A percentile compares a stretch with the other conserved stretches of the same genome.
These are phyloP conservation scores for Microtus californicus DNA, from an alignment of 2,797 vertebrate species.

Conservation along the genomic window DNA sequence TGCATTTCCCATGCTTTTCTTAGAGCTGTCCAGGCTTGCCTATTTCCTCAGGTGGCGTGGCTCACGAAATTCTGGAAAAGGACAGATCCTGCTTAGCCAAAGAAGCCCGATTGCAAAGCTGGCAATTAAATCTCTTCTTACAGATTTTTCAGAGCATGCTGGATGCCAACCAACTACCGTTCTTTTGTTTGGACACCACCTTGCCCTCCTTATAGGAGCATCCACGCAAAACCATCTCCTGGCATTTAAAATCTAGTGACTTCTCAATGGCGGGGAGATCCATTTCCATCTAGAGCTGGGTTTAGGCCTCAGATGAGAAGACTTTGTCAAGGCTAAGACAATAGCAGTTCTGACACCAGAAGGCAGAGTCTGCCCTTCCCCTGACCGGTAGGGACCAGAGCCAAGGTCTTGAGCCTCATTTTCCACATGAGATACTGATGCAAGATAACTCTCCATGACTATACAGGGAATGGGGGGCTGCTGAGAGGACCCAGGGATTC, in stretches of 20 bases:
- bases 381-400: fast-evolving
- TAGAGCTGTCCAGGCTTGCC: not conserved
- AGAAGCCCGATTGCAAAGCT: not conserved
- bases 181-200: not conserved
- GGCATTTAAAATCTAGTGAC: not conserved
- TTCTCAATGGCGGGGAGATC: not conserved
- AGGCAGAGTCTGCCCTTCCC: not conserved
- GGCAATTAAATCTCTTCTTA: not conserved
- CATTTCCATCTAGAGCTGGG: not conserved
- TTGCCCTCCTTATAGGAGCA: not conserved
- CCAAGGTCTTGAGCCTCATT: not conserved
- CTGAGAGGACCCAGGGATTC: not conserved
- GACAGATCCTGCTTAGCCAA: not conserved
- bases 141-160: not conserved
- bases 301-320: not conserved
- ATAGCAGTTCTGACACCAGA: not conserved
- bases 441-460: not conserved
- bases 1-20: not conserved
- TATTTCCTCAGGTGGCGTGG: not conserved
- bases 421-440: not conserved
- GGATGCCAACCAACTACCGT: not conserved
- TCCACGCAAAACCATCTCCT: not conserved
- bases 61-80: not conserved
- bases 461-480: fast-evolving
- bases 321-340: not conserved